phyloP scores from a whole-genome alignment of 2,797 vertebrate genomes.

The Acanthis flammea region DNA sequence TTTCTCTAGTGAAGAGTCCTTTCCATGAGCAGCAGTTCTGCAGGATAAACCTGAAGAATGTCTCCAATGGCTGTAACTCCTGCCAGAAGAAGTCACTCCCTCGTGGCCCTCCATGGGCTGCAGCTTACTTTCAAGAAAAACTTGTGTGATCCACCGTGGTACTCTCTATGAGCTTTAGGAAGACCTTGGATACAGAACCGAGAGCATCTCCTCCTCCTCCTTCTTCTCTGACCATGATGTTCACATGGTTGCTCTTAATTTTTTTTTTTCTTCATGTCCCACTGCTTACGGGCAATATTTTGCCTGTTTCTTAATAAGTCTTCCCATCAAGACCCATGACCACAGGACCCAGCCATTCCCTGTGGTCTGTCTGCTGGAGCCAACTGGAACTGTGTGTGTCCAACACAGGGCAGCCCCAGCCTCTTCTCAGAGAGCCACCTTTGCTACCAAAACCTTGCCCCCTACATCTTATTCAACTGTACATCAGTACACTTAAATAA shows the following conservation, averaged over 20 bases:
- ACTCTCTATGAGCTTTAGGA: neutral
- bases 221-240: neutral
- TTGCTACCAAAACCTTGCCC: neutral
- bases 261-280: neutral
- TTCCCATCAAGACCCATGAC: neutral
- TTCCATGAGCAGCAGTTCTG: neutral
- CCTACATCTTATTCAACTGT: neutral
- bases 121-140: neutral
- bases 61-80: neutral
- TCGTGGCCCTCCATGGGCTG: fast-evolving
- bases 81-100: neutral
- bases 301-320: fast-evolving
- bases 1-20: neutral
- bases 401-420: neutral
- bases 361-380: neutral
- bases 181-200: neutral
- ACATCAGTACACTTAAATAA: neutral
- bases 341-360: neutral
- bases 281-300: neutral
- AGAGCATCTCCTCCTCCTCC: neutral
- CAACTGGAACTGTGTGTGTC: neutral
- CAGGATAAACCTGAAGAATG: neutral
- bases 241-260: neutral
- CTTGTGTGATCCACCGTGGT: neutral
- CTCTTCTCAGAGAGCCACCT: neutral